Evolutionary conservation across 2,888 invertebrate species (phyloP), one percentile per base, ranked within the genome.

Genomic region (Drosophila mercatorum): DNA sequence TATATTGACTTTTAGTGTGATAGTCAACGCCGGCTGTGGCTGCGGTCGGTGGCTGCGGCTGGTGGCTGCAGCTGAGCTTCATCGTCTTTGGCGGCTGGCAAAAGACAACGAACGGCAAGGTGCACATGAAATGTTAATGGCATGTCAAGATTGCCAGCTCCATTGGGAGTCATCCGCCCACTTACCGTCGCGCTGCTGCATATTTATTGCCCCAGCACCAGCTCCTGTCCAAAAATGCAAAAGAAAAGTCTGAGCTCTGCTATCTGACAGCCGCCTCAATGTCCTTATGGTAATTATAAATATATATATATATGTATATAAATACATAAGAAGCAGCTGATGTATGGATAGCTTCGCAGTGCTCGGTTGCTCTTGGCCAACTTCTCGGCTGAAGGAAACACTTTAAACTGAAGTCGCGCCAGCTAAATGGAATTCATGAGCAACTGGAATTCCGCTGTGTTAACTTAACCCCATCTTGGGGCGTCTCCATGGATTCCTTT

Each of bases 1-100:
- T 86, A 86, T 89, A 86, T 86, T 89, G 89, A 86, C 86, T 86
- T 89, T 86, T 89, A 84, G 88, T 84, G 88, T 78, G 80, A 84
- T 84, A 88, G 85, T 79, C 89, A 81, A 68, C 71, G 78, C 74
- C 69, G 14, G 53, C 64, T 51, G 17, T 10, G 31, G 38, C 63
- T 40, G 40, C 2, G 10, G 49, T 51, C 28, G 11, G 11, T n/a
- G 6, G 34, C 59, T 51, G 40, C 2, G 10, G 49, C 55, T 36
- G 11, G 11, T n/a, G 6, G 34, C 59, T 51, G 36, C 12, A 7
- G 31, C 61, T 26, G 22, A 64, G 46, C 64, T 28, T 14, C 38
- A 3, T 17, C 46, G 44, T 40, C 46, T 51, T 59, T 41, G 36
- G 34, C 61, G 66, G 66, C 75, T 62, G 76, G 69, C 40, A 68